Evolutionary conservation across 2,888 invertebrate genomes (phyloP), one percentile per base, ranked within the genome.

Genomic region (Nymphalis urticae): DNA sequence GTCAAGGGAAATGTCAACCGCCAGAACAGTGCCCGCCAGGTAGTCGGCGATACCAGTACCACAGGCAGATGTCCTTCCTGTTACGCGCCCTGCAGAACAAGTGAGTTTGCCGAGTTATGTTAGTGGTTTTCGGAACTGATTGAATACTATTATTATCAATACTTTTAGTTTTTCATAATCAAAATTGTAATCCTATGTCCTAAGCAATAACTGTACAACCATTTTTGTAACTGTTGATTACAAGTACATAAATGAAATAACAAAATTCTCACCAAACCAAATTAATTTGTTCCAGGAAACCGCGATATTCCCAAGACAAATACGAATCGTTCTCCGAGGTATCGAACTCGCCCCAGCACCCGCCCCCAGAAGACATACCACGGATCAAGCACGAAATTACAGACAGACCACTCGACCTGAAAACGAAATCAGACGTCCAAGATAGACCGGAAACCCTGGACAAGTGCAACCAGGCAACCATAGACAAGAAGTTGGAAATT

Each of bases 271-370:
- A 51, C 51, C 10, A 5, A 19, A 51, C 19, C 21, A 19, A 10
- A 58, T 48, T 36, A 42, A n/a, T 27, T 71, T 3, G 63, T 81
- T 80, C 1, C 84, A 92, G 92, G 69, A 92, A 92, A 80, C 89
- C 90, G 4, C 79, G 92, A 66, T 86, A 86, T 75, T 89, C 90
- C 0, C 89, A 90, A 77, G 92, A 92, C 77, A 91, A 88, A 72
- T 91, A 90, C 80, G 92, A 92, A 51, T 89, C 90, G 0, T 85
- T 84, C 76, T 92, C 92, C 0, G 92, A 92, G 77, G 78, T 92
- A 1, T 92, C 92, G 3, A 90, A 83, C 70, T 92, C 92, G 0
- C 90, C 92, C 0, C 91, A 90, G 67, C 90, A 90, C 64, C 85
- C 85, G 0, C 80, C 86, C 0, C 82, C 84, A 0, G 92, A 92